These are phyloP conservation scores for Leptinotarsa tumamoca DNA, from an alignment of 2,888 invertebrate genomes.

Conservation along the genomic window DNA sequence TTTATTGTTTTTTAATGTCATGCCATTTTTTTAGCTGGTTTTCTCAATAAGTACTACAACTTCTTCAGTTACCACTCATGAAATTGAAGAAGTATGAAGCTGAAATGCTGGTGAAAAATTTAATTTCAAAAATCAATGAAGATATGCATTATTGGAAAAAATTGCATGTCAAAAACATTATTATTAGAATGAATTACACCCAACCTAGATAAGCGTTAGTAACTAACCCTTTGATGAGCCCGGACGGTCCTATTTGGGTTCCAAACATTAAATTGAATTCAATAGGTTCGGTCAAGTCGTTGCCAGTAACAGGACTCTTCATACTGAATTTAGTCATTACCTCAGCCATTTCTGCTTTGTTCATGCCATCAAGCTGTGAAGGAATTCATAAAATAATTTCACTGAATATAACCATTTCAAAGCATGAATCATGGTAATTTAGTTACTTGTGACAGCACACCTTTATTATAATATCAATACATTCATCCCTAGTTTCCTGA, in stretches of 20 bases:
- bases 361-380: conserved; percentile 86
- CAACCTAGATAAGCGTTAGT: background rate
- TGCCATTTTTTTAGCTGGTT: too few relatives aligned
- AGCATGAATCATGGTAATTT: too few relatives aligned
- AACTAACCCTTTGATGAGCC: conserved; percentile 84
- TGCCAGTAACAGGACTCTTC: conserved; percentile 95
- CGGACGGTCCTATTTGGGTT: conserved; percentile 97
- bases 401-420: too few relatives aligned
- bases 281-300: conserved; percentile 94
- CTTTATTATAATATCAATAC: conserved; percentile 82
- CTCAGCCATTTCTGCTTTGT: conserved; percentile 86
- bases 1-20: too few relatives aligned
- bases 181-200: too few relatives aligned
- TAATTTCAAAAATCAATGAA: too few relatives aligned
- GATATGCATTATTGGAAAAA: too few relatives aligned
- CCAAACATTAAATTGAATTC: conserved; percentile 99
- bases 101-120: too few relatives aligned
- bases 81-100: too few relatives aligned
- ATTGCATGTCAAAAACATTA: too few relatives aligned
- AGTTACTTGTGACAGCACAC: conserved; percentile 58
- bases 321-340: conserved; percentile 90
- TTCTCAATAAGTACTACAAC: too few relatives aligned
- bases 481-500: conserved; percentile 78
- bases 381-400: background rate
- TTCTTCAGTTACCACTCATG: too few relatives aligned